A percentile compares a stretch with the other conserved stretches of the same genome.
phyloP scores from a whole-genome alignment of 1,140 invertebrate species.

The Glomeris maerens region DNA sequence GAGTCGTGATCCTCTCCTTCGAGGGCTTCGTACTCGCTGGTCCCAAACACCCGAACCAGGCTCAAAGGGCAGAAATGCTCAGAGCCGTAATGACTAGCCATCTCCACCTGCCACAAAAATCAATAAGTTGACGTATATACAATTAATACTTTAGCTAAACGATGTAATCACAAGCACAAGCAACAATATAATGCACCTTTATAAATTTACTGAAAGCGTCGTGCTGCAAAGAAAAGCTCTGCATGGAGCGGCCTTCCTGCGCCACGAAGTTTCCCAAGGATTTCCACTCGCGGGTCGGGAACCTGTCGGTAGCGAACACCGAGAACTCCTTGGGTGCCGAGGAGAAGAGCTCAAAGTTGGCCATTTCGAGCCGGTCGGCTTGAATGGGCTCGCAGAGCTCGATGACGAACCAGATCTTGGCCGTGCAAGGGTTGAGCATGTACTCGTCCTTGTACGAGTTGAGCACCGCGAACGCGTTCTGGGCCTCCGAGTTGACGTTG shows the following conservation, averaged over 20 bases:
- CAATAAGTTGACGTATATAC: too few relatives aligned
- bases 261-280: constrained; percentile 72
- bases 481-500: constrained; percentile 75
- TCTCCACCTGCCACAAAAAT: constrained; percentile 44
- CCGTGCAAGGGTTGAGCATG: constrained; percentile 89
- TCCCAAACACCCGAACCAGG: constrained; percentile 77
- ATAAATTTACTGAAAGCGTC: constrained; percentile 88
- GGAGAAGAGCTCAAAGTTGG: constrained; percentile 96
- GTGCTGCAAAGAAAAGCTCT: constrained; percentile 64
- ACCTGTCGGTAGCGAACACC: constrained; percentile 69
- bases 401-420: constrained; percentile 83
- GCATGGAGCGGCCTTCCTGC: constrained; percentile 68
- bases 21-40: constrained; percentile 70
- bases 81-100: constrained; percentile 81
- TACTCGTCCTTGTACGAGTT: constrained; percentile 88
- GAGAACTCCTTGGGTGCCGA: constrained; percentile 82
- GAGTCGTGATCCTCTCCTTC: constrained; percentile 20
- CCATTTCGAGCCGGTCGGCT: constrained; percentile 82
- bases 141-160: constrained; percentile 1
- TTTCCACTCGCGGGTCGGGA: constrained; percentile 82
- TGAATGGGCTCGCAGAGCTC: constrained; percentile 96
- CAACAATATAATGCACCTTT: constrained; percentile 26
- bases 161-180: neutral
- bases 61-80: constrained; percentile 97
- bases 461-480: constrained; percentile 66